Conservation (phyloP, 2,797 vertebrate species). For the Cryptoprocta ferox region DNA sequence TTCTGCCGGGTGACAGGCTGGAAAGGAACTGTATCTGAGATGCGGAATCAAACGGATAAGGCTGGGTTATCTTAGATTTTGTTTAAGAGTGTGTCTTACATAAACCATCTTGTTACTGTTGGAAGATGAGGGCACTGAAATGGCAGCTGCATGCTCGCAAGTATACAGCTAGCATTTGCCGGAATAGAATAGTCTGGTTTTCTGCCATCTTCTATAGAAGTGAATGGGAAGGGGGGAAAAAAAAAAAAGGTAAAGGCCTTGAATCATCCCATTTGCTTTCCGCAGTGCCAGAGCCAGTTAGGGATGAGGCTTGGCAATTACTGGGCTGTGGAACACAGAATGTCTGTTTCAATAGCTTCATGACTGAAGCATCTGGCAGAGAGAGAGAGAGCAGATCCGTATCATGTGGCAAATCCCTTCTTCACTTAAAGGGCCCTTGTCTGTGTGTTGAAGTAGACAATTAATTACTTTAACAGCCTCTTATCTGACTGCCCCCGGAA, state of each 20-base stretch:
- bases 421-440: slow-evolving; percentile 85
- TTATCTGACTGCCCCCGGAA: slow-evolving; percentile 78
- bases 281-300: not conserved
- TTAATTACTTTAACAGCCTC: slow-evolving; percentile 87
- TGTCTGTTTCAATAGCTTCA: slow-evolving; percentile 65
- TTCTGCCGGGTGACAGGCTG: not conserved
- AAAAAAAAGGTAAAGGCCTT: not conserved
- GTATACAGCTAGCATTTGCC: slow-evolving; percentile 27
- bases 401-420: slow-evolving; percentile 82
- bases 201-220: slow-evolving; percentile 64
- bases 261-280: slow-evolving; percentile 62
- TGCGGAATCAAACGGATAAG: not conserved
- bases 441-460: slow-evolving; percentile 85
- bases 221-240: not conserved
- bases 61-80: not conserved
- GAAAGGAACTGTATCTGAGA: slow-evolving; percentile 21
- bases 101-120: not conserved
- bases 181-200: slow-evolving; percentile 45
- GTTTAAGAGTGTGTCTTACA: not conserved
- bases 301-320: not conserved
- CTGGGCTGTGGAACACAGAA: slow-evolving; percentile 29
- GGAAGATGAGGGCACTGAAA: slow-evolving; percentile 43
- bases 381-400: slow-evolving; percentile 84
- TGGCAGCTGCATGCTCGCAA: slow-evolving; percentile 48
- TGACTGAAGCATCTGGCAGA: slow-evolving; percentile 76